These are phyloP conservation scores for Catotricha subobsoleta DNA, from an alignment of 2,888 invertebrate species.

Conservation along the genomic window DNA sequence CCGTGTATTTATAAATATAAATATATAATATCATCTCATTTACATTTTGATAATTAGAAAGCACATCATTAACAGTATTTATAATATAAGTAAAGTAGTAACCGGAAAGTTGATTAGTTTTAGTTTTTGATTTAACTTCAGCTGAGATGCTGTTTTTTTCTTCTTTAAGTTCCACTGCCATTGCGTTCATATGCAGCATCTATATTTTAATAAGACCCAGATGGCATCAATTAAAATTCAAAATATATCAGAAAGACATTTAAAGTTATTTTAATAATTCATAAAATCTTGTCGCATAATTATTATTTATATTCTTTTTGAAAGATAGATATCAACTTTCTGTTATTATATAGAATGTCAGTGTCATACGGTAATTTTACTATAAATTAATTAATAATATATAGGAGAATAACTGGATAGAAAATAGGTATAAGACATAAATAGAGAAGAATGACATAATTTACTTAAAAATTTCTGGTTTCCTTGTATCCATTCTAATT, in stretches of 20 bases:
- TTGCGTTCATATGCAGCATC: not conserved
- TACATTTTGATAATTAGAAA: slow-evolving; percentile 5
- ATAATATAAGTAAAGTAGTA: slow-evolving; percentile 1
- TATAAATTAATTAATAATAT: too few species aligned
- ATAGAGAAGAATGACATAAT: too few species aligned
- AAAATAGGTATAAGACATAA: too few species aligned
- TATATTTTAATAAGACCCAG: not conserved
- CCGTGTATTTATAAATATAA: not conserved
- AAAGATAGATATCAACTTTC: too few species aligned
- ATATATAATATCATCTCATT: slow-evolving; percentile 1
- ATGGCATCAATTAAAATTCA: not conserved
- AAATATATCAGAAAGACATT: not conserved
- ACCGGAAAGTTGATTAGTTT: not conserved
- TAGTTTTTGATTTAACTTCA: not conserved
- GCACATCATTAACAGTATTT: slow-evolving; percentile 5
- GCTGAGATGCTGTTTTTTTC: not conserved
- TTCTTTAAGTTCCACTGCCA: not conserved
- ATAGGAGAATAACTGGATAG: too few species aligned
- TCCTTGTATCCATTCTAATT: too few species aligned
- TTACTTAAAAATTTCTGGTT: too few species aligned
- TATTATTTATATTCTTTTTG: too few species aligned
- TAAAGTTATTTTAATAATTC: too few species aligned
- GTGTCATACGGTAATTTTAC: too few species aligned
- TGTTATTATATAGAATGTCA: too few species aligned
- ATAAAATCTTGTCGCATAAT: too few species aligned